phyloP scores from a whole-genome alignment of 2,113 vertebrate species.

The Leptobrachium ailaonicum region DNA sequence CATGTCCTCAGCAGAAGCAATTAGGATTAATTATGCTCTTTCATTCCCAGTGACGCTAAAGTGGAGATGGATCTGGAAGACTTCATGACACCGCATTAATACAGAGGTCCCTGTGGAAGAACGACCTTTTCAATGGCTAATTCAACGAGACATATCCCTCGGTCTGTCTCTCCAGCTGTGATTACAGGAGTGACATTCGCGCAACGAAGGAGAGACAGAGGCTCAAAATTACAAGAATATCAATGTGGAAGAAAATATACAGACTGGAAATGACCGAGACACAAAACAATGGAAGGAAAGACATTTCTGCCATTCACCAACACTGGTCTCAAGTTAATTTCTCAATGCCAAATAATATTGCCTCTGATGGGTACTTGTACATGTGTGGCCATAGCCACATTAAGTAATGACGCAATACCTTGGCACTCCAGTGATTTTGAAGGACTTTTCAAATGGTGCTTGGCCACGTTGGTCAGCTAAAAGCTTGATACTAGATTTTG shows the following conservation, averaged over 20 bases:
- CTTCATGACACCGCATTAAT: constrained; percentile 63
- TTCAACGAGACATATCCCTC: constrained; percentile 55
- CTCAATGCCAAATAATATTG: too few species aligned
- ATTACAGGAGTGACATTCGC: constrained; percentile 14
- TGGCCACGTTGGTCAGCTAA: too few species aligned
- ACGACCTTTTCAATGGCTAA: constrained; percentile 54
- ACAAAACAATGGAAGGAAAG: not conserved
- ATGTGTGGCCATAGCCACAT: too few species aligned
- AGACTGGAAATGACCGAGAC: not conserved
- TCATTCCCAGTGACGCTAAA: constrained; percentile 58
- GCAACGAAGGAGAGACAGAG: not conserved
- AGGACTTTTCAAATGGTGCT: too few species aligned
- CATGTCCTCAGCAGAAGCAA: constrained; percentile 53
- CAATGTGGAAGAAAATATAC: not conserved
- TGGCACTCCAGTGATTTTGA: too few species aligned
- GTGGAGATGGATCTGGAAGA: constrained; percentile 53
- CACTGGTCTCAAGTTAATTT: too few species aligned
- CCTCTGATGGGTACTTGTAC: too few species aligned
- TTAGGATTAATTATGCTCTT: constrained; percentile 61
- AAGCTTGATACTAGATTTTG: too few species aligned
- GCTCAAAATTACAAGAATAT: not conserved
- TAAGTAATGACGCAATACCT: too few species aligned
- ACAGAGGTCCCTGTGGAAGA: constrained; percentile 56
- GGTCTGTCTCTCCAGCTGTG: constrained; percentile 32
- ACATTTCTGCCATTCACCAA: not conserved